Base-by-base conservation (phyloP, 64 coral and sea anemone genomes). In the Montipora foliosa region DNA sequence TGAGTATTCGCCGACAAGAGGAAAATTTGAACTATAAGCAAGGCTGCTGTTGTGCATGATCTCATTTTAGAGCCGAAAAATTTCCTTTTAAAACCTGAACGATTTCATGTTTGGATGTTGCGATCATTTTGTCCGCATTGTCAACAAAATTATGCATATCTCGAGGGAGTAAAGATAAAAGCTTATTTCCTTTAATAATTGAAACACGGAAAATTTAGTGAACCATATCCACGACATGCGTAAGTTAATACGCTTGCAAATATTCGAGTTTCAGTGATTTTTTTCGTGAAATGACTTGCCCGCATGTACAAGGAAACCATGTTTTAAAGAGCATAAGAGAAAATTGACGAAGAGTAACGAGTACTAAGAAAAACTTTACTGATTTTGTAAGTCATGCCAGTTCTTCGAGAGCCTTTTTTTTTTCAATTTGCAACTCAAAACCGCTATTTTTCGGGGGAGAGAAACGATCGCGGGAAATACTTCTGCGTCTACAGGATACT, bases 201-300 rank as follows among this genome's bases (percentile, higher is more conserved):
- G 46, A 1, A 72, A 86, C 82, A 9, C 82, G 82, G 82, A 86
- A 86, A 86, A 86, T 50, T 50, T 10, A 71, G 3, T 50, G 82
- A 70, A 49, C 64, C 82, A 51, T 72, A 70, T 12, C 64, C 82
- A 72, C 50, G 66, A 86, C 49, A 4, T 86, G 20, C 82, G 82
- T 47, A 58, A 49, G 74, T 78, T 15, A 6, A 49, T 6, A 4
- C 2, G 13, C 19, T 64, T 14, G 61, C 9, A 64, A 64, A 14
- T 15, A 64, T 64, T 4, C 0, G 9, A 64, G 14, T 14, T 12
- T 11, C 52, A 55, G 14, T 14, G 9, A 64, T 64, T 15, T 64
- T 15, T 12, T 64, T 16, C 8, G 14, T 12, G 4, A 12, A 14
- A 64, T 64, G 61, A 64, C 53, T 1, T 37, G 37, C 53, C 6